phyloP scores from a whole-genome alignment of 2,113 vertebrate genomes.

The Triplophysa tibetana region DNA sequence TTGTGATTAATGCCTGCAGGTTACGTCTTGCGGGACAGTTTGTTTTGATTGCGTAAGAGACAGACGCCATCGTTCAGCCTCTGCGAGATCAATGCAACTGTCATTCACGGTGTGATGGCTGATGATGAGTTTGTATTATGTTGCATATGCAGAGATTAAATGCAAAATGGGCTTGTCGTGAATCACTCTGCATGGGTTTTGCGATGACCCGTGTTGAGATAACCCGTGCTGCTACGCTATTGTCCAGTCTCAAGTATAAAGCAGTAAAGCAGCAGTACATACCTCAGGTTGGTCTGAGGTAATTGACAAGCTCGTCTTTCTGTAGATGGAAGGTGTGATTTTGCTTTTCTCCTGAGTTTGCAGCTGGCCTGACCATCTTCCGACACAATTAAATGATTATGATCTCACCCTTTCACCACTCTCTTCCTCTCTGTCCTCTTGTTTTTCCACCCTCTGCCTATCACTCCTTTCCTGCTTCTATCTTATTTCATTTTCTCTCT shows the following conservation, averaged over 20 bases:
- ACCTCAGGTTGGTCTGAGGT: neutral
- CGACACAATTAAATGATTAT: conserved; percentile 78
- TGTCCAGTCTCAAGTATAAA: conserved; percentile 2
- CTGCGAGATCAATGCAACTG: conserved; percentile 17
- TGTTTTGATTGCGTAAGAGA: conserved; percentile 33
- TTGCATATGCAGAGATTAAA: too few relatives aligned
- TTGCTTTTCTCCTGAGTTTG: conserved; percentile 31
- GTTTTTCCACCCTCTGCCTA: conserved; percentile 43
- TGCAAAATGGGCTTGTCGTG: too few relatives aligned
- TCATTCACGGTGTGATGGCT: conserved; percentile 18
- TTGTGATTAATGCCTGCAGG: conserved; percentile 26
- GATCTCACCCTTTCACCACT: conserved; percentile 60
- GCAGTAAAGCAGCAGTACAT: conserved; percentile 20
- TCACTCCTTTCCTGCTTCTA: conserved; percentile 16
- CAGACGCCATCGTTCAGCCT: conserved; percentile 21
- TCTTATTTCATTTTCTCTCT: conserved; percentile 41
- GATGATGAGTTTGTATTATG: conserved; percentile 25
- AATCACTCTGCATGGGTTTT: neutral
- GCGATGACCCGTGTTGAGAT: neutral
- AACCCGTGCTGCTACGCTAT: neutral
- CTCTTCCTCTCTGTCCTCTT: conserved; percentile 42
- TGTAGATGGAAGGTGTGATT: conserved; percentile 30
- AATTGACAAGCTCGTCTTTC: conserved; percentile 20
- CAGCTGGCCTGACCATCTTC: conserved; percentile 60
- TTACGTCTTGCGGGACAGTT: conserved; percentile 24